These are phyloP conservation scores for Drosophila ironensis DNA, from an alignment of 1,140 invertebrate genomes.

Conservation along the genomic window DNA sequence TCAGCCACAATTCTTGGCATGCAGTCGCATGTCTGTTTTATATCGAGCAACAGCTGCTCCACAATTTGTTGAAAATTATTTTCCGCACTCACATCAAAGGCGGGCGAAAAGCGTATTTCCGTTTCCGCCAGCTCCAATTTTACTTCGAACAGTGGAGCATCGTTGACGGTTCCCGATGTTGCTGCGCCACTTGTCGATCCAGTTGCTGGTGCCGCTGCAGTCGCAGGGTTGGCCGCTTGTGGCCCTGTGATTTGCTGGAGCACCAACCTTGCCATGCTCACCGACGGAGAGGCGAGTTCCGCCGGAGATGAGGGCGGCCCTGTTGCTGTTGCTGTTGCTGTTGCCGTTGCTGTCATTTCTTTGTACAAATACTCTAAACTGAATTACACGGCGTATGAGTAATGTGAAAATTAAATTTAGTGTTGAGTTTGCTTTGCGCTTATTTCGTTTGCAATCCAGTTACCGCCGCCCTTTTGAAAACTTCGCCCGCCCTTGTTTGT, in stretches of 20 bases:
- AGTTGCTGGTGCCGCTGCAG: conserved; percentile 14
- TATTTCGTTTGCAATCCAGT: conserved; percentile 52
- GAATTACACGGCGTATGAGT: conserved; percentile 81
- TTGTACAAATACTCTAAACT: conserved; percentile 82
- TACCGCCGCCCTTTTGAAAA: background rate
- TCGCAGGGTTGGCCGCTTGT: conserved; percentile 26
- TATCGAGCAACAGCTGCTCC: conserved; percentile 80
- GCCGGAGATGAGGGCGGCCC: background rate
- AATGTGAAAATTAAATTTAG: conserved; percentile 81
- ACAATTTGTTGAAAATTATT: conserved; percentile 82
- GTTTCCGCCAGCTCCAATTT: conserved; percentile 80
- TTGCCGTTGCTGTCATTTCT: conserved; percentile 77
- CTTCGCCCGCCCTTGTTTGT: background rate
- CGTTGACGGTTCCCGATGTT: conserved; percentile 22
- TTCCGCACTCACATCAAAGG: conserved; percentile 75
- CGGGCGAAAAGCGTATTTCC: conserved; percentile 79
- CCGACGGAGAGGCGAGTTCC: conserved; percentile 9
- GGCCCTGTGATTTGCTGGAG: conserved; percentile 62
- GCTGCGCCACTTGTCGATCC: background rate
- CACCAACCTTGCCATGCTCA: conserved; percentile 47
- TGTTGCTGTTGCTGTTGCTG: conserved; percentile 27
- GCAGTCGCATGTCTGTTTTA: conserved; percentile 80
- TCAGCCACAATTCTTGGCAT: conserved; percentile 80
- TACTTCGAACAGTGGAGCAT: conserved; percentile 78
- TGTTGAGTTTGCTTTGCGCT: conserved; percentile 69